Percentiles rank a stretch among this genome's conserved stretches.
phyloP scores from a whole-genome alignment of 1,140 invertebrate species.

The Acyrthosiphon pisum region DNA sequence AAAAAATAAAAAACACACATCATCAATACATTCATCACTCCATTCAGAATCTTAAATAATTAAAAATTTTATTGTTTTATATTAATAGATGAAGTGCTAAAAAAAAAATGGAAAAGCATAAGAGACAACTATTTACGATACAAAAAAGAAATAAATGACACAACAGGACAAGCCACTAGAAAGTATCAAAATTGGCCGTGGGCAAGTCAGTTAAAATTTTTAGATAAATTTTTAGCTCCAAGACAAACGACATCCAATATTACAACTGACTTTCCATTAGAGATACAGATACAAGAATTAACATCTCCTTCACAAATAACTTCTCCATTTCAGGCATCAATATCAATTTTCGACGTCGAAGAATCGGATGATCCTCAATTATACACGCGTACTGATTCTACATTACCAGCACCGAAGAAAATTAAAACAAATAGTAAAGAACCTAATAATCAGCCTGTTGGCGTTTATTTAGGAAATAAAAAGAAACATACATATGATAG shows the following conservation, averaged over 20 bases:
- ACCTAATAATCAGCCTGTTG: background rate
- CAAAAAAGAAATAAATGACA: conserved; percentile 28
- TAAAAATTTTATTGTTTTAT: background rate
- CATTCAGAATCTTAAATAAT: background rate
- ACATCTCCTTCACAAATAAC: background rate
- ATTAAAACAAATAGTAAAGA: background rate
- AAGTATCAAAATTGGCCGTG: conserved; percentile 22
- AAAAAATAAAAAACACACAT: too few species aligned
- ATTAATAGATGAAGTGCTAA: background rate
- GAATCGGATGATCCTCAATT: background rate
- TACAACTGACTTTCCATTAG: conserved; percentile 1
- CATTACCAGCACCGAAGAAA: conserved; percentile 29
- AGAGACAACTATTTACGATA: conserved; percentile 17
- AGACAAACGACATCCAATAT: conserved; percentile 24
- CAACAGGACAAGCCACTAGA: conserved; percentile 30
- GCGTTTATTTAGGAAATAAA: background rate
- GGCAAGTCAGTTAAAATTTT: conserved; percentile 32
- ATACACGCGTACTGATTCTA: background rate
- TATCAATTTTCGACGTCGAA: background rate
- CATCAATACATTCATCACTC: too few species aligned
- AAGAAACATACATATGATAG: conserved; percentile 15
- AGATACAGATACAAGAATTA: conserved; percentile 8
- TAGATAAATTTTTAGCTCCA: conserved; percentile 27
- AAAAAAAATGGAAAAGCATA: conserved; percentile 15
- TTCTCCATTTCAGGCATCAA: background rate